Percentiles rank a stretch among this genome's conserved stretches.
phyloP scores from a whole-genome alignment of 2,113 vertebrate species.

The Grammomys dolichurus region DNA sequence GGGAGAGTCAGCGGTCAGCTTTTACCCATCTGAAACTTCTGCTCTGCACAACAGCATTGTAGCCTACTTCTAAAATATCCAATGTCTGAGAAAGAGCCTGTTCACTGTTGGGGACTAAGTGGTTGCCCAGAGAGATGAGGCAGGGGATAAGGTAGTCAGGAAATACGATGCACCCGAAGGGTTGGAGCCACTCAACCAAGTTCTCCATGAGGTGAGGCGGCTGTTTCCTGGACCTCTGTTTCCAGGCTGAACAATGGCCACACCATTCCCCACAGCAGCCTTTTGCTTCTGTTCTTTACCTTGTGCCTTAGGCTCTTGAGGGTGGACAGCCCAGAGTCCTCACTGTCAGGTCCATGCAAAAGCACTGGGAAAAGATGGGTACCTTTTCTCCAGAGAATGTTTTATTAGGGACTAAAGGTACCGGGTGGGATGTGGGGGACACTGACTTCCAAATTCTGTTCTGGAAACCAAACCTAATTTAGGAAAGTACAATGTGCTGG shows the following conservation, averaged over 20 bases:
- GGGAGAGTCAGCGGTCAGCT: neutral
- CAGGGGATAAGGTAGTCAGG: neutral
- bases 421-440: slow-evolving; percentile 46
- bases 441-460: slow-evolving; percentile 79
- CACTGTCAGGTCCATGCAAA: neutral
- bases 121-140: neutral
- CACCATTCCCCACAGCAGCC: neutral
- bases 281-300: neutral
- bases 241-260: neutral
- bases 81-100: neutral
- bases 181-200: neutral
- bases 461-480: slow-evolving; percentile 81
- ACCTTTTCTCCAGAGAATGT: slow-evolving; percentile 76
- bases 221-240: slow-evolving; percentile 2
- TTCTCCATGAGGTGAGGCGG: neutral
- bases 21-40: neutral
- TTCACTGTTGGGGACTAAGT: neutral
- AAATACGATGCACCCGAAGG: neutral
- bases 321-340: neutral
- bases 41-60: neutral
- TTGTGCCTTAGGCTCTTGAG: neutral
- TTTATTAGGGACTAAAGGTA: slow-evolving; percentile 80
- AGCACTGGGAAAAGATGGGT: neutral
- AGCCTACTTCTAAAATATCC: neutral
- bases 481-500: slow-evolving; percentile 76